A percentile compares a stretch with the other conserved stretches of the same genome.
Conservation (phyloP, 2,888 invertebrate genomes). For the Cactoblastis cactorum region DNA sequence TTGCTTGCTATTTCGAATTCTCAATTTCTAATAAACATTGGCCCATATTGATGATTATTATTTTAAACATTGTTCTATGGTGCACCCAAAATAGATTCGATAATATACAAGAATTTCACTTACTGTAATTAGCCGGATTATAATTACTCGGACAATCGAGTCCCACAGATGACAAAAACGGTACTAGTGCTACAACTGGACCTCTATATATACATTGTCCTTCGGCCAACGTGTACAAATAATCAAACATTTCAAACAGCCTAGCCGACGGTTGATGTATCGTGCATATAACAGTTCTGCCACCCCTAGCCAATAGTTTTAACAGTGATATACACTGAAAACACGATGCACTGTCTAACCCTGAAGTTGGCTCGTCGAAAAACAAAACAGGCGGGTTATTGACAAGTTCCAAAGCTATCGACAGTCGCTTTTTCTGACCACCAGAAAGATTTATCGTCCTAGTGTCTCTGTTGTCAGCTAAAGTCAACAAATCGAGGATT, state of each 20-base stretch:
- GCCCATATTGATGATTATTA: no score
- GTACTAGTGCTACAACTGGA: slow-evolving; percentile 88
- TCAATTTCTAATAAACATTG: no score
- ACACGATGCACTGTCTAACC: slow-evolving; percentile 96
- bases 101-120: not conserved
- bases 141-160: slow-evolving; percentile 96
- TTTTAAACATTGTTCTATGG: no score
- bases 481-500: slow-evolving; percentile 1
- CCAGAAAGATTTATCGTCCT: slow-evolving; percentile 5
- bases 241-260: slow-evolving; percentile 97
- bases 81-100: not conserved
- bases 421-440: slow-evolving; percentile 5
- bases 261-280: slow-evolving; percentile 98
- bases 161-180: slow-evolving; percentile 91
- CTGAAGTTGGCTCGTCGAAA: slow-evolving; percentile 69
- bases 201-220: slow-evolving; percentile 97
- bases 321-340: slow-evolving; percentile 94
- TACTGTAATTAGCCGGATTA: slow-evolving; percentile 97
- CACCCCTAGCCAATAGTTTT: slow-evolving; percentile 91
- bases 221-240: slow-evolving; percentile 93
- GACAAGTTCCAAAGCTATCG: slow-evolving; percentile 9
- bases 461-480: not conserved
- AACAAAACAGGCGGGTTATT: slow-evolving; percentile 6
- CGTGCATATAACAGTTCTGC: slow-evolving; percentile 95
- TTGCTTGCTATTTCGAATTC: no score